Base-by-base conservation (phyloP, 1,140 invertebrate genomes). In the Pectinophora gossypiella region DNA sequence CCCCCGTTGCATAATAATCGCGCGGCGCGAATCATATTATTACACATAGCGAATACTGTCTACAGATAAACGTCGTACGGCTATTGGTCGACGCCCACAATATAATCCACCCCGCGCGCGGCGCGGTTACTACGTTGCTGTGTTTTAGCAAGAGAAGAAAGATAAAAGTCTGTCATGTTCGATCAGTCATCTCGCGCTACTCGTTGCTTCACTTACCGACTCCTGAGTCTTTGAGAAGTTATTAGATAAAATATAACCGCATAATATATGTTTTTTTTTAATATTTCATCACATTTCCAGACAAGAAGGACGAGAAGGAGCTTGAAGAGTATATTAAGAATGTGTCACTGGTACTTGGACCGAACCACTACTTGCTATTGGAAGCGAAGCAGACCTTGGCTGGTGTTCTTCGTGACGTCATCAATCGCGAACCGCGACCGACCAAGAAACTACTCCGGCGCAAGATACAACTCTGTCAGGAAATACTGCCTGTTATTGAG, bases 331-430 rank as follows among this genome's bases (percentile, higher is more conserved):
- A 93, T n/a, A 78, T 92, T 3, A 84, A 73, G 22, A 90, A 90
- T 57, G 78, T 93, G 16, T 89, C 86, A 0, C 62, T 81, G 0
- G 85, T 91, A 4, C 74, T 94, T 12, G 89, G 92, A 63, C 85
- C 87, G 0, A 92, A 93, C 68, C 93, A 95, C 68, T 91, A 89
- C 51, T 54, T 94, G 6, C 72, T 93, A 38, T 20, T 94, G 13
- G 90, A 90, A 44, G 75, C 93, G 3, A 94, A 93, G 59, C 93
- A 94, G 68, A 90, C 90, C 36, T 82, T 94, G 6, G 88, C 93
- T 0, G 89, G 89, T 0, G 76, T 90, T 5, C 84, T 93, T 6
- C 85, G 91, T 47, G 87, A 89, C 27, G 86, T 90, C 7, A 88
- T 88, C 23, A 89, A 87, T 48, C 78, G 75, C 20, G 81, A 81